Evolutionary conservation across 1,140 invertebrate species (phyloP), one percentile per base, ranked within the genome.

Genomic region (Physella acuta): DNA sequence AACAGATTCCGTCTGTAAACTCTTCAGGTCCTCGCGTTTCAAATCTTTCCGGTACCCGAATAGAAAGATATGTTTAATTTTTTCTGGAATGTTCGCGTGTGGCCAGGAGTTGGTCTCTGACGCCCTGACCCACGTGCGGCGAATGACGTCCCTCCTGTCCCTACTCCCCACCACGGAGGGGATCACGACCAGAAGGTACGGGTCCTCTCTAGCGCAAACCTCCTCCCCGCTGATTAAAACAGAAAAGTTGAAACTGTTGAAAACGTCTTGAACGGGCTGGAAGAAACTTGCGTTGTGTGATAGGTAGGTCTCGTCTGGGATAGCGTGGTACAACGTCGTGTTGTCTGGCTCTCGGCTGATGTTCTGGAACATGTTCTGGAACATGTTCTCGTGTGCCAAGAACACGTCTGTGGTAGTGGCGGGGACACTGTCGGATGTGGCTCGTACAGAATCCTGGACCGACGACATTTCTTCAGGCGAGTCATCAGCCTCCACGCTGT

Each of bases 1-100:
- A 31, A 44, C 33, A 17, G 67, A 49, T 49, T 69, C 67, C n/a
- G 24, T 63, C 16, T 24, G 37, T 2, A 63, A 11, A 20, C 24
- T 17, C 2, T 16, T 36, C n/a, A 36, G 4, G 20, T 37, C 36
- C 14, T 36, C 37, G 8, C 11, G 11, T 11, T 26, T 14, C 8
- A 11, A 17, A 26, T 56, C 8, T n/a, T 17, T 8, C 8, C 17
- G 11, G 24, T 26, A n/a, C 8, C 53, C 53, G 24, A 56, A 8
- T 26, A 56, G 28, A 28, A 56, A 56, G 11, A 56, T 8, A 26
- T 56, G 53, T 56, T 28, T 56, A 17, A 56, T 26, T 8, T 28
- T 11, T 28, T 56, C 53, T 17, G 11, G 8, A 5, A 56, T 26
- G 24, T 26, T 14, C 11, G 26, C 53, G 8, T 26, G 11, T 8